Evolutionary conservation across 2,797 vertebrate species (phyloP).

Genomic region (Gymnopithys bicolor): DNA sequence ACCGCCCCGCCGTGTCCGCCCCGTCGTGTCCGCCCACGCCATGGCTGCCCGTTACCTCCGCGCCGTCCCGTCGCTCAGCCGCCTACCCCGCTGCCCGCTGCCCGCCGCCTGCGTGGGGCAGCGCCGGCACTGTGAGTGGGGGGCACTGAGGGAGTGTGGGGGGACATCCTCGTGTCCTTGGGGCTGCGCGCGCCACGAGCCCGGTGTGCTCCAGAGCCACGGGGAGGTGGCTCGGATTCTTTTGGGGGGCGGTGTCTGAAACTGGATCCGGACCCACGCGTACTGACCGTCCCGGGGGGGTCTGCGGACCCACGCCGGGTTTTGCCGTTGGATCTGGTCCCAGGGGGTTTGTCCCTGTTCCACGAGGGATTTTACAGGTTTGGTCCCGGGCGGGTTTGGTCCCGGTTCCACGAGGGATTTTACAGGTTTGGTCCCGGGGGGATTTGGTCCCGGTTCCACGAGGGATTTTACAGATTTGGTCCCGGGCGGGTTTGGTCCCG

Average conservation of each 20-base stretch:
- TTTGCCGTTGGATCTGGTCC: neutral
- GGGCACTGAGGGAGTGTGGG: neutral
- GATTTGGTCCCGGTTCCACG: neutral
- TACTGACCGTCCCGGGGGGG: neutral
- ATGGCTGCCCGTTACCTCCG: conserved; percentile 46
- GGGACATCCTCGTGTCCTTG: neutral
- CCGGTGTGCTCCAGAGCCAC: neutral
- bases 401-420: neutral
- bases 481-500: neutral
- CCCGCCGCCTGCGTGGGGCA: neutral
- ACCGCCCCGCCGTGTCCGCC: neutral
- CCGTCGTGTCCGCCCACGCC: conserved; percentile 17
- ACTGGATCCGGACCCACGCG: neutral
- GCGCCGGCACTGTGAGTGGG: conserved; percentile 43
- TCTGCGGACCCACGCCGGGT: neutral
- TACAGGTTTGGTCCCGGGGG: neutral
- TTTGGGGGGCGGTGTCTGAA: neutral
- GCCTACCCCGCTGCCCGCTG: neutral
- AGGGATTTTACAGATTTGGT: neutral
- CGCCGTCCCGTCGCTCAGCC: neutral
- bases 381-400: neutral
- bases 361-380: neutral
- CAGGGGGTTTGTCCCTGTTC: neutral
- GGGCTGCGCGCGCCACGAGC: neutral
- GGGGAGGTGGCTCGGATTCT: neutral